These are phyloP conservation scores for Tetrao urogallus DNA, from an alignment of 2,113 vertebrate species.

Conservation along the genomic window DNA sequence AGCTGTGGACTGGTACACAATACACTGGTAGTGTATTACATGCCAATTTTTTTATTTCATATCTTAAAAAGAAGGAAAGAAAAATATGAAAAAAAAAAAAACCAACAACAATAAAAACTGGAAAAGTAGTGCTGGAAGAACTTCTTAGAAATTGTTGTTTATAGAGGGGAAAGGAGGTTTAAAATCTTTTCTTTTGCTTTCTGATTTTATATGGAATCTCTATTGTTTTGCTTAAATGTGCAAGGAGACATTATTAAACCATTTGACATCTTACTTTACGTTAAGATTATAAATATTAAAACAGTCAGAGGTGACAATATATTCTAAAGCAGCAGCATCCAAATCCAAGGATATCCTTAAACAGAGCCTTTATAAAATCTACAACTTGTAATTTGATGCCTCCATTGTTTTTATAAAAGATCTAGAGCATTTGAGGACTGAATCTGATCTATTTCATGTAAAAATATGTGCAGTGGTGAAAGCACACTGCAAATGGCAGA, in stretches of 20 bases:
- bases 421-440: not conserved
- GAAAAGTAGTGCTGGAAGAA: not conserved
- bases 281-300: not conserved
- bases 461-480: not conserved
- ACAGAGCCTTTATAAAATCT: not conserved
- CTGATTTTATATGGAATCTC: not conserved
- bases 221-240: not conserved
- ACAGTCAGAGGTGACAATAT: not conserved
- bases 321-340: not conserved
- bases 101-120: not conserved
- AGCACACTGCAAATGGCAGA: not conserved
- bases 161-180: not conserved
- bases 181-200: conserved; percentile 3
- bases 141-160: not conserved
- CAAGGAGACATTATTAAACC: not conserved
- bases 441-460: not conserved
- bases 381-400: not conserved
- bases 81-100: not conserved
- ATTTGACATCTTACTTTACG: not conserved
- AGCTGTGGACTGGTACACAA: not conserved
- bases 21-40: not conserved
- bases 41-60: conserved; percentile 38
- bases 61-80: not conserved
- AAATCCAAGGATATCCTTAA: not conserved
- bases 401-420: not conserved